Percentiles rank a stretch among this genome's conserved stretches.
Conservation (phyloP, 2,797 vertebrate genomes). For the Pogoniulus pusillus region DNA sequence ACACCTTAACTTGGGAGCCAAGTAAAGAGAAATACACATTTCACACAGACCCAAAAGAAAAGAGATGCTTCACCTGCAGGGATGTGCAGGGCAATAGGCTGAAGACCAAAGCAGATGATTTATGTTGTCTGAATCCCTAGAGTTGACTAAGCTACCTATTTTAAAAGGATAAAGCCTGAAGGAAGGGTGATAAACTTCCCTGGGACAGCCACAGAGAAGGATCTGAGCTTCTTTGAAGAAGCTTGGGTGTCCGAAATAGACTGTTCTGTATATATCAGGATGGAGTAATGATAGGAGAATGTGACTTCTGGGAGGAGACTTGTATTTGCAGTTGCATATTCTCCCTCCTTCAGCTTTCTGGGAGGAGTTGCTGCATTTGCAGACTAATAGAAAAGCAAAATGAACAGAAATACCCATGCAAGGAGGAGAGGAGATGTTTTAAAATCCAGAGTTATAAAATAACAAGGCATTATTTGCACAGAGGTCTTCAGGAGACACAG, state of each 20-base stretch:
- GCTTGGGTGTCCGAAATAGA: background rate
- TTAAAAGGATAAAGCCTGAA: background rate
- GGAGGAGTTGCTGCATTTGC: background rate
- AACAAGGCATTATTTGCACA: background rate
- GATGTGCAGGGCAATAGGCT: background rate
- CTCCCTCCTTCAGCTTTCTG: background rate
- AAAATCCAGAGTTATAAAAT: background rate
- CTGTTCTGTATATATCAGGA: background rate
- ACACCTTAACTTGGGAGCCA: background rate
- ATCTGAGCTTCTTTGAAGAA: background rate
- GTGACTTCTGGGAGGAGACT: background rate
- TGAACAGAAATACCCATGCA: background rate
- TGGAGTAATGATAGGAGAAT: rapidly evolving
- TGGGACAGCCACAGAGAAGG: background rate
- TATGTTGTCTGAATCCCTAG: background rate
- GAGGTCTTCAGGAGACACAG: background rate
- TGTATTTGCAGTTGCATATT: background rate
- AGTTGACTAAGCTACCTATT: background rate
- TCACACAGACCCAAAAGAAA: background rate
- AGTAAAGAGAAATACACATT: background rate
- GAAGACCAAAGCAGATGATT: background rate
- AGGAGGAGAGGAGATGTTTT: background rate
- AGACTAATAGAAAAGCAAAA: background rate
- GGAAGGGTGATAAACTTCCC: background rate
- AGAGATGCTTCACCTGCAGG: background rate